A percentile compares a stretch with the other conserved stretches of the same genome.
These are phyloP conservation scores for Potorous gilbertii DNA, from an alignment of 2,797 vertebrate genomes.

Conservation along the genomic window DNA sequence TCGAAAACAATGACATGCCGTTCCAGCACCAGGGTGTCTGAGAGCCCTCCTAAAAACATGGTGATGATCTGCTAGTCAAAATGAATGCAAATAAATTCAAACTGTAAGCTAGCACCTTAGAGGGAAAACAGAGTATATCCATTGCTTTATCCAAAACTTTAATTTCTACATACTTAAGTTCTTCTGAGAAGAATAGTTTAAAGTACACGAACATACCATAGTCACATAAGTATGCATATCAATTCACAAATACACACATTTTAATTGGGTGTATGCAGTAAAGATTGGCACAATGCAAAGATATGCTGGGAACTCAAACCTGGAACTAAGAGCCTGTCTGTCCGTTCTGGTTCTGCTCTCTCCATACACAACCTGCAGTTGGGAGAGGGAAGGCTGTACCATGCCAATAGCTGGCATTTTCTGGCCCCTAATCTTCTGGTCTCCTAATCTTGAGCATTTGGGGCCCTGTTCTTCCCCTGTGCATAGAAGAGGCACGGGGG, in stretches of 20 bases:
- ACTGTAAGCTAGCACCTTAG: background rate
- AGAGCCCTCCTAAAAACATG: conserved; percentile 24
- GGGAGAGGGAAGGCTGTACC: background rate
- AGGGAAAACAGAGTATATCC: background rate
- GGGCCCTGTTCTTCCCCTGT: background rate
- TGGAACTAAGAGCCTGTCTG: background rate
- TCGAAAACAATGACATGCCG: background rate
- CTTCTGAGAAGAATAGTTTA: conserved; percentile 38
- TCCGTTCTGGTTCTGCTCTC: background rate
- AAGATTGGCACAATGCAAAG: background rate
- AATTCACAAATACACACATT: background rate
- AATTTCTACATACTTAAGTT: conserved; percentile 25
- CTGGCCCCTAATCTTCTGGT: background rate
- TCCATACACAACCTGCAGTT: background rate
- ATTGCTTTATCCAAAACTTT: conserved; percentile 14
- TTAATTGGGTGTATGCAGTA: background rate
- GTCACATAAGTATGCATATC: background rate
- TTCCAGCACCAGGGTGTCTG: conserved; percentile 17
- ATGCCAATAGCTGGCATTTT: conserved; percentile 7
- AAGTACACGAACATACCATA: background rate
- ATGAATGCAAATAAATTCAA: conserved; percentile 40
- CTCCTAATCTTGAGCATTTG: background rate
- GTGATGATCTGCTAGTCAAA: conserved; percentile 8
- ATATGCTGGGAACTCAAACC: background rate
- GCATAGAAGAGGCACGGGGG: background rate